Conservation (phyloP, 2,888 invertebrate species). For the Protodeltote pygarga region DNA sequence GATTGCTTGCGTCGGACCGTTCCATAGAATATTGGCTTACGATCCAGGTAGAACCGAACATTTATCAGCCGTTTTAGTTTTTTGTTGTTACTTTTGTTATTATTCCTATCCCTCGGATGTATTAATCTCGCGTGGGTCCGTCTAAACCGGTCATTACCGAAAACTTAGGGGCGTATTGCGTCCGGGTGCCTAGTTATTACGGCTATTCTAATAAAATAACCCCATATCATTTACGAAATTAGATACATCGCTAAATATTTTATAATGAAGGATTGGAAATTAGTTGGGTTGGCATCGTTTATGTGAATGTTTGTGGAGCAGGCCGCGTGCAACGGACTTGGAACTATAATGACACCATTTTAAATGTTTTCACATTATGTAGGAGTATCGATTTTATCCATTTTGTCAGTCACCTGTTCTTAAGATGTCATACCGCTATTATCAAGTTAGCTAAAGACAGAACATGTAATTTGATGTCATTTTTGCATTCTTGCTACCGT, state of each 20-base stretch:
- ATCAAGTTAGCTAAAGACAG: conserved; percentile 63
- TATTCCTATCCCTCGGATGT: conserved; percentile 81
- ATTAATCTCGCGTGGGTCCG: conserved; percentile 83
- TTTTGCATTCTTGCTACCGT: conserved; percentile 5
- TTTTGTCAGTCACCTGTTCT: conserved; percentile 56
- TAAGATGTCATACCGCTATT: conserved; percentile 64
- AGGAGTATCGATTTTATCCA: conserved; percentile 51
- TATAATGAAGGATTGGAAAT: conserved; percentile 79
- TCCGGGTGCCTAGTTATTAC: conserved; percentile 84
- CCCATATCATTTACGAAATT: conserved; percentile 83
- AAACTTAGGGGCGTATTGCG: conserved; percentile 85
- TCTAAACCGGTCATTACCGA: conserved; percentile 82
- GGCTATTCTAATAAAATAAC: conserved; percentile 83
- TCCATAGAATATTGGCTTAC: conserved; percentile 60
- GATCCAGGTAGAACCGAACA: conserved; percentile 77
- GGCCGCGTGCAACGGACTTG: conserved; percentile 57
- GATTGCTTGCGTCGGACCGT: conserved; percentile 64
- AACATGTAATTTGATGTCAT: conserved; percentile 49
- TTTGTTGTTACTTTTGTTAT: conserved; percentile 82
- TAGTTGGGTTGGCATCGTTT: conserved; percentile 74
- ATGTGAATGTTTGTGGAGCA: conserved; percentile 62
- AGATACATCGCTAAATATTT: conserved; percentile 86
- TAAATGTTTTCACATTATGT: conserved; percentile 60
- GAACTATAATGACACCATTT: conserved; percentile 65
- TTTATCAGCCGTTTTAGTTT: conserved; percentile 83